These are phyloP conservation scores for Tricholaema leucomelas DNA, from an alignment of 2,113 vertebrate species.

Conservation along the genomic window DNA sequence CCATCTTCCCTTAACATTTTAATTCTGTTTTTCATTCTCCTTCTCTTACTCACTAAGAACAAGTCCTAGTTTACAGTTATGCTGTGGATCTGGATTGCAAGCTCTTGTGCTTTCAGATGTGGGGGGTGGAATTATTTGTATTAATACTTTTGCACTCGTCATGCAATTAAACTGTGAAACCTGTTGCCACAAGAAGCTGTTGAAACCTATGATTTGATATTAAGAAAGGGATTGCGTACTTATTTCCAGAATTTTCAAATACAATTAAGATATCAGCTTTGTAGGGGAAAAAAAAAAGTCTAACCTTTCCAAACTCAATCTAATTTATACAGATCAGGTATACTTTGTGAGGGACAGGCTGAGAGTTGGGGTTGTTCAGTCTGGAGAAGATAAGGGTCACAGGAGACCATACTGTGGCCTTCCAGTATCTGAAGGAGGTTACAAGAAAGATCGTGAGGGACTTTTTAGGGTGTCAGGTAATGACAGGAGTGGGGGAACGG, in stretches of 20 bases:
- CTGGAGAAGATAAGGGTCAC: too few species aligned
- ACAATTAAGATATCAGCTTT: background rate
- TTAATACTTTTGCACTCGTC: background rate
- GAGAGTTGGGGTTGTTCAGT: too few species aligned
- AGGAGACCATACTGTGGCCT: too few species aligned
- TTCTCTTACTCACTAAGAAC: background rate
- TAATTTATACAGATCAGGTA: background rate
- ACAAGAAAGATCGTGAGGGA: too few species aligned
- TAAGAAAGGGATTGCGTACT: background rate
- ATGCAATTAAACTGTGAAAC: background rate
- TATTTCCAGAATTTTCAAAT: background rate
- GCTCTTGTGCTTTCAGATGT: background rate
- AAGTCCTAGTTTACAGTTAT: background rate
- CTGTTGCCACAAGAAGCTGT: background rate
- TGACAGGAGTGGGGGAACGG: too few species aligned
- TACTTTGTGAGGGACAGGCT: background rate
- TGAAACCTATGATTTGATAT: background rate
- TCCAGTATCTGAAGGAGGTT: too few species aligned
- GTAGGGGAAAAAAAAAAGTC: background rate
- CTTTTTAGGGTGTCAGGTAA: too few species aligned
- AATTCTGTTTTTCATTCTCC: background rate
- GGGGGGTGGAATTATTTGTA: background rate
- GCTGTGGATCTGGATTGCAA: background rate
- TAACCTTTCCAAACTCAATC: background rate
- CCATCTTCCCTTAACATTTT: background rate